A percentile compares a stretch with the other conserved stretches of the same genome.
phyloP scores from a whole-genome alignment of 2,113 vertebrate genomes.

The Dasypus novemcinctus region DNA sequence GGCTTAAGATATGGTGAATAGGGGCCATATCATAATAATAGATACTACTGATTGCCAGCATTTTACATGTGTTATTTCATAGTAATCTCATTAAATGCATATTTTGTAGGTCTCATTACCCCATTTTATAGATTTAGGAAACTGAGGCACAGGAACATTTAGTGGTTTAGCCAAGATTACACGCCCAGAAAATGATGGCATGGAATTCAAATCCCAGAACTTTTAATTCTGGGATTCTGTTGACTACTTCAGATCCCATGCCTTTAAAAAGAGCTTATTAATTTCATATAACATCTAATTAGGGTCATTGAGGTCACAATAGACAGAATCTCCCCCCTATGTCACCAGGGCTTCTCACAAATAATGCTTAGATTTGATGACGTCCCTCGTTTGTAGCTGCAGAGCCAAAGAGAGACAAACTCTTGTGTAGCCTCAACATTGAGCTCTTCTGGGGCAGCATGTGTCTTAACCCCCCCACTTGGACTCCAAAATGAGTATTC shows the following conservation, averaged over 20 bases:
- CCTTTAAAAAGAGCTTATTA: background rate
- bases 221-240: background rate
- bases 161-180: background rate
- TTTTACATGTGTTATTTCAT: background rate
- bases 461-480: background rate
- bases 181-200: background rate
- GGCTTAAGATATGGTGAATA: background rate
- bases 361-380: background rate
- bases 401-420: background rate
- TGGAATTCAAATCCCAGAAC: background rate
- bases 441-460: background rate
- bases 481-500: background rate
- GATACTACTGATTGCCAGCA: background rate
- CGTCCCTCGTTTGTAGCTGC: background rate
- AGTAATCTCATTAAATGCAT: fast-evolving
- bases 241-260: background rate
- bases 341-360: background rate
- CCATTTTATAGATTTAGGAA: background rate
- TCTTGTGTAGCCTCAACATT: background rate
- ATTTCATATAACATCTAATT: background rate
- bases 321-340: background rate
- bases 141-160: background rate
- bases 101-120: background rate
- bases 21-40: too few relatives aligned
- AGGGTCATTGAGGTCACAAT: background rate